These are phyloP conservation scores for Gymnocephalus cernua DNA, from an alignment of 2,113 vertebrate species.

Conservation along the genomic window DNA sequence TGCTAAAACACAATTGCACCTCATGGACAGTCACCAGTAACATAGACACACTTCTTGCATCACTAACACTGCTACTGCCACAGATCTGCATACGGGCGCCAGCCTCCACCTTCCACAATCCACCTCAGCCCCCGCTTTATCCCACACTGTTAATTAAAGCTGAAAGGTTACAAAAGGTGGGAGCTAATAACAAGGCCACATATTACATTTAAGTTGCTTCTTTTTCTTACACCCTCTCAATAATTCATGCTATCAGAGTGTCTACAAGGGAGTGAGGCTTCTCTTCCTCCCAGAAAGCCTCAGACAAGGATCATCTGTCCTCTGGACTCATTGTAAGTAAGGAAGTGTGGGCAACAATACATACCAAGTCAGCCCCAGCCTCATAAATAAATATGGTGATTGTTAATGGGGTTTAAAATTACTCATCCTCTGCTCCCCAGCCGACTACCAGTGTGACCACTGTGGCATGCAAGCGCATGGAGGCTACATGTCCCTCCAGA, in stretches of 20 bases:
- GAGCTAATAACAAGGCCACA: constrained; percentile 86
- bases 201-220: constrained; percentile 82
- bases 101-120: constrained; percentile 16
- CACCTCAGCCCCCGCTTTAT: constrained; percentile 23
- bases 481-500: constrained; percentile 72
- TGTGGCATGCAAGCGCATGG: constrained; percentile 74
- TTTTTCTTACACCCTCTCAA: constrained; percentile 82
- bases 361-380: constrained; percentile 72
- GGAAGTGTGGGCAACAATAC: constrained; percentile 81
- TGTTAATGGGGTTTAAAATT: constrained; percentile 89
- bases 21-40: constrained; percentile 3
- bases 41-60: constrained; percentile 25
- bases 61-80: background rate
- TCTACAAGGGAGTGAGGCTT: constrained; percentile 78
- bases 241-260: constrained; percentile 82
- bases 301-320: constrained; percentile 81
- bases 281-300: constrained; percentile 75
- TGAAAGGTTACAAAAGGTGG: constrained; percentile 88
- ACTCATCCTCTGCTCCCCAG: constrained; percentile 79
- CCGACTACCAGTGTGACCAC: constrained; percentile 79
- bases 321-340: constrained; percentile 77
- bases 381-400: constrained; percentile 88
- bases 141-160: constrained; percentile 85
- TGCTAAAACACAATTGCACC: constrained; percentile 18
- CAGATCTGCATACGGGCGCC: constrained; percentile 54